Percentiles rank a stretch among this genome's conserved stretches.
phyloP scores from a whole-genome alignment of 2,797 vertebrate genomes.

The Megaceryle alcyon region DNA sequence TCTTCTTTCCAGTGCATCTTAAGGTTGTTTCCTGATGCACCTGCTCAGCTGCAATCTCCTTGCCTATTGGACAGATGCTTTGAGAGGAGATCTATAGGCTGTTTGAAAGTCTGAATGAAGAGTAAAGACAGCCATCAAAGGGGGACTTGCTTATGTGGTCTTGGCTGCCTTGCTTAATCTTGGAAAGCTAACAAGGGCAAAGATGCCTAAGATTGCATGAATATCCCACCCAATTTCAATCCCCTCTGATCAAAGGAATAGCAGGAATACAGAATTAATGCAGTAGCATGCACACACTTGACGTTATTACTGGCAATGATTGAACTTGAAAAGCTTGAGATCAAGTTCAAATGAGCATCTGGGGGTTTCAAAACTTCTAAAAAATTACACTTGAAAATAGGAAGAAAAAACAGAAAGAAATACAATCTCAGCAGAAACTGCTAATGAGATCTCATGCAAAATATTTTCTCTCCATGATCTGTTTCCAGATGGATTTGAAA shows the following conservation, averaged over 20 bases:
- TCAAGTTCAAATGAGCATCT: conserved; percentile 56
- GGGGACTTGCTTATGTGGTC: neutral
- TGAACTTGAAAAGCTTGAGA: conserved; percentile 43
- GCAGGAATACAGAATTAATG: conserved; percentile 37
- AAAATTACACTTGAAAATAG: conserved; percentile 57
- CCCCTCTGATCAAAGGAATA: neutral
- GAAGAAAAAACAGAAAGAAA: neutral
- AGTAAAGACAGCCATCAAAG: conserved; percentile 38
- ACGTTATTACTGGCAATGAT: neutral
- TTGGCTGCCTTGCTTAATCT: conserved; percentile 18
- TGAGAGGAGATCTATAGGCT: conserved; percentile 4
- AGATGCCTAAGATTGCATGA: neutral
- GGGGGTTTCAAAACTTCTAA: conserved; percentile 34
- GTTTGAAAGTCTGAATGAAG: conserved; percentile 2
- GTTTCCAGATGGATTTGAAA: conserved; percentile 41
- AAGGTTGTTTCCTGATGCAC: neutral
- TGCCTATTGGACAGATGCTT: neutral
- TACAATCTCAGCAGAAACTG: conserved; percentile 43
- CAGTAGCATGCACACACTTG: neutral
- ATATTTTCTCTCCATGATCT: neutral
- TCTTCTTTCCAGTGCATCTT: neutral
- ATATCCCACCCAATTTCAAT: conserved; percentile 21
- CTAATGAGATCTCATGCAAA: conserved; percentile 55
- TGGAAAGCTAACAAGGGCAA: conserved; percentile 35
- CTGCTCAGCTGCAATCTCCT: neutral